These are phyloP conservation scores for Plutella xylostella DNA, from an alignment of 2,888 invertebrate genomes.

Conservation along the genomic window DNA sequence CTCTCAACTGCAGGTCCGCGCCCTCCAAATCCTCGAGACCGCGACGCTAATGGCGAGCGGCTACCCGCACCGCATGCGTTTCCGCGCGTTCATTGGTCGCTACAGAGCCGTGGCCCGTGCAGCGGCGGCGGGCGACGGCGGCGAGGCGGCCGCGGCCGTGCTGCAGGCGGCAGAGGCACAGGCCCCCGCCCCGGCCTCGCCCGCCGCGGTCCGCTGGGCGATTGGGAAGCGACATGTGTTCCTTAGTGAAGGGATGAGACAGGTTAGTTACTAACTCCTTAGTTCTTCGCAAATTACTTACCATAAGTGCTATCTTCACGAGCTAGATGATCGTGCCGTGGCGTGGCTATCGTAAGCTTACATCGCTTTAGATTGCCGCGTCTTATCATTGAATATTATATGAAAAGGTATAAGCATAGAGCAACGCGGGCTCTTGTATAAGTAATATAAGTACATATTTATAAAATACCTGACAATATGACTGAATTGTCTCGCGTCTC, in stretches of 20 bases:
- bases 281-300: too few species aligned
- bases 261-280: conserved; percentile 74
- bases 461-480: too few species aligned
- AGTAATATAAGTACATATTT: too few species aligned
- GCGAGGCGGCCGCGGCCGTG: conserved; percentile 75
- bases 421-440: too few species aligned
- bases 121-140: conserved; percentile 69
- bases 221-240: conserved; percentile 94
- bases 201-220: conserved; percentile 79
- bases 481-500: too few species aligned
- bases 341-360: too few species aligned
- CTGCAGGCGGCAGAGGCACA: conserved; percentile 82
- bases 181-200: conserved; percentile 82
- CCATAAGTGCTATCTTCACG: too few species aligned
- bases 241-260: conserved; percentile 92
- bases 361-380: too few species aligned
- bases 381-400: too few species aligned
- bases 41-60: conserved; percentile 96
- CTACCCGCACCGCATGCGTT: conserved; percentile 94
- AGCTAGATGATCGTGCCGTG: too few species aligned
- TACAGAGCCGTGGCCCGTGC: conserved; percentile 84
- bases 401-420: too few species aligned
- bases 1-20: conserved; percentile 74
- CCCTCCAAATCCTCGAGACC: conserved; percentile 92
- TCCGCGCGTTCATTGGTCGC: conserved; percentile 89